Conservation (phyloP, 2,888 invertebrate species). For the Erynnis tages region DNA sequence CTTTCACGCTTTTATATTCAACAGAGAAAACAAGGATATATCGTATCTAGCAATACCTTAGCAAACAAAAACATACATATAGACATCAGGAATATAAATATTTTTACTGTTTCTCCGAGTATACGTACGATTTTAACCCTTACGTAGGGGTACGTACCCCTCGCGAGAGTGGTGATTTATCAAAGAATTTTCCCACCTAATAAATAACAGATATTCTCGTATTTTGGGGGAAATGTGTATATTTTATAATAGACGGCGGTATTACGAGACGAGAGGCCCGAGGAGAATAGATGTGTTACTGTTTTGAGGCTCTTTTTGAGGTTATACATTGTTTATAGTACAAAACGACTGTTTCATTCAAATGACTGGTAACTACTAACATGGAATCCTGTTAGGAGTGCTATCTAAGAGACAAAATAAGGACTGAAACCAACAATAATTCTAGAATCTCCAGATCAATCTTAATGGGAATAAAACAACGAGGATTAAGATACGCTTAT, state of each 20-base stretch:
- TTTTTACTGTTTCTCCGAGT: constrained; percentile 9
- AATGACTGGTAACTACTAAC: too few relatives aligned
- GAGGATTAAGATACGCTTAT: constrained; percentile 13
- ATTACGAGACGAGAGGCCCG: constrained; percentile 6
- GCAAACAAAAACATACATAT: too few relatives aligned
- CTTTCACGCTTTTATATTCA: too few relatives aligned
- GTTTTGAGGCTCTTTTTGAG: too few relatives aligned
- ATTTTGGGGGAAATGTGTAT: constrained; percentile 41
- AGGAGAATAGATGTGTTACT: constrained; percentile 2
- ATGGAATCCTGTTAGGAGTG: too few relatives aligned
- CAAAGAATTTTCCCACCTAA: constrained; percentile 67
- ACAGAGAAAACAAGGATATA: too few relatives aligned
- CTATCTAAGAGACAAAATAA: too few relatives aligned
- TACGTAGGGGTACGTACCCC: constrained; percentile 33
- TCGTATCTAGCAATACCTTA: too few relatives aligned
- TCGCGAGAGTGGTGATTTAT: constrained; percentile 45
- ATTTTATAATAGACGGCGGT: constrained; percentile 38
- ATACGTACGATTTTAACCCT: constrained; percentile 34
- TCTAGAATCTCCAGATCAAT: background rate
- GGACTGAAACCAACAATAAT: background rate
- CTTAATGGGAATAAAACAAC: constrained; percentile 8
- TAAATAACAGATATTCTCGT: constrained; percentile 64
- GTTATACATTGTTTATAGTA: too few relatives aligned
- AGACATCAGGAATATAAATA: constrained; percentile 5
- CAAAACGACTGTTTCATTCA: too few relatives aligned